Percentiles rank a stretch among this genome's conserved stretches.
Conservation (phyloP, 1,140 invertebrate genomes). For the Anastrepha obliqua region DNA sequence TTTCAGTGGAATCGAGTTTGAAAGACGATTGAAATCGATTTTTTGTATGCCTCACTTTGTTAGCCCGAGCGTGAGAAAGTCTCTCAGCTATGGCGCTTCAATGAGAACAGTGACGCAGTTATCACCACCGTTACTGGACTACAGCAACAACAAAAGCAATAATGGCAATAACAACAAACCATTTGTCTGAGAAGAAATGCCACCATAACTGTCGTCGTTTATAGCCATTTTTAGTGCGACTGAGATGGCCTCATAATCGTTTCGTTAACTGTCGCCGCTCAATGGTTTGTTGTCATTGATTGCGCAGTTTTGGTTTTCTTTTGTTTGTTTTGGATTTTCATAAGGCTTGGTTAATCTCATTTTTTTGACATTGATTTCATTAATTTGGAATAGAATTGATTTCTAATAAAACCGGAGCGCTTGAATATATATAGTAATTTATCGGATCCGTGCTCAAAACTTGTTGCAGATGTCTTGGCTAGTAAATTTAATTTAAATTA, state of each 20-base stretch:
- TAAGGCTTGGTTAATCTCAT: background rate
- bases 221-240: constrained; percentile 73
- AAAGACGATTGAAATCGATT: background rate
- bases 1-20: background rate
- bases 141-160: constrained; percentile 21
- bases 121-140: background rate
- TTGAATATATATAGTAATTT: no score
- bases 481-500: no score
- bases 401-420: no score
- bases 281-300: constrained; percentile 46
- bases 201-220: constrained; percentile 72
- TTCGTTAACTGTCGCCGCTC: constrained; percentile 64
- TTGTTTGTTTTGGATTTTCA: constrained; percentile 49
- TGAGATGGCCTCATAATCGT: constrained; percentile 74
- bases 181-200: background rate
- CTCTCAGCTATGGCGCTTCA: constrained; percentile 35
- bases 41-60: background rate
- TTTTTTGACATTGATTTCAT: background rate
- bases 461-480: no score
- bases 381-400: background rate
- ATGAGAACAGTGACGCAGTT: constrained; percentile 53
- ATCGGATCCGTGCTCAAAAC: no score
- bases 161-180: constrained; percentile 41
- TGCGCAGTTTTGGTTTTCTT: background rate
- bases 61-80: constrained; percentile 3